Evolutionary conservation across 2,113 vertebrate genomes (phyloP).

Genomic region (Turdus rufiventris): DNA sequence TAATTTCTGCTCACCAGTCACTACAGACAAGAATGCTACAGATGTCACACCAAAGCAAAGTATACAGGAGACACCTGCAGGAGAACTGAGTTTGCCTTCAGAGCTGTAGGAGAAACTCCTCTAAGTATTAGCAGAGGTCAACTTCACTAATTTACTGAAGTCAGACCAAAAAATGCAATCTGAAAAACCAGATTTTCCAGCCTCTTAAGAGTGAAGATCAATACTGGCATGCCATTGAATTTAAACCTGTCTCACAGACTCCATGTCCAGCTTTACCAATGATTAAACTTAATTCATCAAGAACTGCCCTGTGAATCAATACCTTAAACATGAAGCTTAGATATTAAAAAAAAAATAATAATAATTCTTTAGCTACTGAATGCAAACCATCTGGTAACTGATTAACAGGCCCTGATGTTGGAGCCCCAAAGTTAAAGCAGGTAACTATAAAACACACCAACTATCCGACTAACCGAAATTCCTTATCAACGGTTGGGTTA

Average conservation of each 20-base stretch:
- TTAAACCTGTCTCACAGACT: not conserved
- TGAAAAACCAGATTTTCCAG: not conserved
- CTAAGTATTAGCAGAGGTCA: not conserved
- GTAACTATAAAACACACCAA: not conserved
- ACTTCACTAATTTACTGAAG: not conserved
- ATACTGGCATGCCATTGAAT: not conserved
- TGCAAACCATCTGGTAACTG: conserved; percentile 29
- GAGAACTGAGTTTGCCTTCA: not conserved
- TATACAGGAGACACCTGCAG: not conserved
- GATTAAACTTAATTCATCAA: not conserved
- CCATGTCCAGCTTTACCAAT: not conserved
- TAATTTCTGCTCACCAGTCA: not conserved
- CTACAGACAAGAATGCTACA: not conserved
- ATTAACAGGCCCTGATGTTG: conserved; percentile 44
- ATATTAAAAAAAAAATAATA: not conserved
- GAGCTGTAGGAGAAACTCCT: not conserved
- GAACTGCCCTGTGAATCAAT: not conserved
- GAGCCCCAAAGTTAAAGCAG: not conserved
- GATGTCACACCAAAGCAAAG: not conserved
- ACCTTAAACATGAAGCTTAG: not conserved
- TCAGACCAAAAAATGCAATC: not conserved
- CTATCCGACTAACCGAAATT: conserved; percentile 32
- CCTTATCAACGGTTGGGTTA: conserved; percentile 22
- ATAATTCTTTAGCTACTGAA: not conserved
- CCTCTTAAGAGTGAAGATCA: not conserved